These are phyloP conservation scores for Tragopan temminckii DNA, from an alignment of 2,797 vertebrate species.

Conservation along the genomic window DNA sequence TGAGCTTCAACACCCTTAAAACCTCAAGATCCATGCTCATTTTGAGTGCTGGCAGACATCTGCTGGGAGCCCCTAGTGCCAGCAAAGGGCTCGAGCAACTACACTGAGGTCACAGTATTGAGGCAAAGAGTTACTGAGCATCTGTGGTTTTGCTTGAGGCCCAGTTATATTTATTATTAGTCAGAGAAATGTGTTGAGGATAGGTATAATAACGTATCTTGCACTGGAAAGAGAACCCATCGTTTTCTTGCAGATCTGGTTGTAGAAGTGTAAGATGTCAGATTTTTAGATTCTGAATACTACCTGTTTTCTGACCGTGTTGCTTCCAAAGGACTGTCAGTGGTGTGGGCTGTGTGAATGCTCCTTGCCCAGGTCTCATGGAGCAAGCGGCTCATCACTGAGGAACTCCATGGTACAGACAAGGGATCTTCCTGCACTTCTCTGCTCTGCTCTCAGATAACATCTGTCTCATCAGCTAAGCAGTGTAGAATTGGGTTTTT, in stretches of 20 bases:
- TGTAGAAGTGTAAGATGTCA: accelerated
- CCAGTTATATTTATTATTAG: background rate
- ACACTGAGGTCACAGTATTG: accelerated
- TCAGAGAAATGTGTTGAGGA: background rate
- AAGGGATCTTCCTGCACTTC: background rate
- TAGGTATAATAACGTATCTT: background rate
- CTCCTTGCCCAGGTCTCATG: background rate
- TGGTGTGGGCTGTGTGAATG: accelerated
- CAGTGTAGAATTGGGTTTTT: background rate
- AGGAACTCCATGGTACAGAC: accelerated
- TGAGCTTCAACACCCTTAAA: background rate
- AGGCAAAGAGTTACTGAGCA: background rate
- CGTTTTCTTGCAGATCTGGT: background rate
- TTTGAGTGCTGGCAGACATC: background rate
- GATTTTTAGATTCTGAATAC: background rate
- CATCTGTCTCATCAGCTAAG: background rate
- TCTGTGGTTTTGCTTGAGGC: constrained; percentile 6
- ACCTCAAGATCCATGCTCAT: background rate
- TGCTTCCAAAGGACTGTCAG: background rate
- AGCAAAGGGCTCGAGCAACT: background rate
- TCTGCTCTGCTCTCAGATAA: background rate
- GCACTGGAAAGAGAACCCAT: background rate
- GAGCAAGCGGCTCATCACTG: accelerated
- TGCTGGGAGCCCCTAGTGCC: background rate
- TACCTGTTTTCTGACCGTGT: background rate